phyloP scores from a whole-genome alignment of 2,888 invertebrate genomes.

The Hesperia comma region DNA sequence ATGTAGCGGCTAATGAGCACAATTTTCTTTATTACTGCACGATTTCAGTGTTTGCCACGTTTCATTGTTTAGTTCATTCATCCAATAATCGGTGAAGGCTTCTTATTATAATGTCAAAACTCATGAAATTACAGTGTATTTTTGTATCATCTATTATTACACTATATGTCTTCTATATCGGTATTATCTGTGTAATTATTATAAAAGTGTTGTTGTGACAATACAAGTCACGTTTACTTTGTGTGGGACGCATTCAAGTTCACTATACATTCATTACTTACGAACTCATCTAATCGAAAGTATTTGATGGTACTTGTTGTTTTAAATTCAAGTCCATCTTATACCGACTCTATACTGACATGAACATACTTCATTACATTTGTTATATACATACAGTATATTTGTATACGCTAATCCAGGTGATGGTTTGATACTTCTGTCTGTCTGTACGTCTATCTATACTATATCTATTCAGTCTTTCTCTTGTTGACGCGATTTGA shows the following conservation, averaged over 20 bases:
- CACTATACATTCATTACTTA: slow-evolving; percentile 12
- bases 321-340: slow-evolving; percentile 1
- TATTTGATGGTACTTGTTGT: slow-evolving; percentile 5
- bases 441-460: slow-evolving; percentile 54
- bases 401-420: slow-evolving; percentile 66
- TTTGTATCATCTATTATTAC: slow-evolving; percentile 10
- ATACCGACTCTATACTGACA: neutral
- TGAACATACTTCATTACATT: slow-evolving; percentile 35
- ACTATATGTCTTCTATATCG: slow-evolving; percentile 3
- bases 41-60: slow-evolving; percentile 61
- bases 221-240: neutral
- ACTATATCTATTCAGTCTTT: slow-evolving; percentile 15
- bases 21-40: slow-evolving; percentile 69
- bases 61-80: slow-evolving; percentile 53
- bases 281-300: neutral
- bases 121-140: slow-evolving; percentile 1
- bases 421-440: slow-evolving; percentile 80
- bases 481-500: slow-evolving; percentile 14
- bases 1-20: slow-evolving; percentile 63
- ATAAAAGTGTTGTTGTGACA: neutral
- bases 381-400: slow-evolving; percentile 46
- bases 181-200: neutral
- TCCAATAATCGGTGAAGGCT: slow-evolving; percentile 63
- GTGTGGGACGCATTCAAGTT: slow-evolving; percentile 1
- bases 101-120: slow-evolving; percentile 44